Evolutionary conservation across 2,797 vertebrate genomes (phyloP).

Genomic region (Octomys mimax): DNA sequence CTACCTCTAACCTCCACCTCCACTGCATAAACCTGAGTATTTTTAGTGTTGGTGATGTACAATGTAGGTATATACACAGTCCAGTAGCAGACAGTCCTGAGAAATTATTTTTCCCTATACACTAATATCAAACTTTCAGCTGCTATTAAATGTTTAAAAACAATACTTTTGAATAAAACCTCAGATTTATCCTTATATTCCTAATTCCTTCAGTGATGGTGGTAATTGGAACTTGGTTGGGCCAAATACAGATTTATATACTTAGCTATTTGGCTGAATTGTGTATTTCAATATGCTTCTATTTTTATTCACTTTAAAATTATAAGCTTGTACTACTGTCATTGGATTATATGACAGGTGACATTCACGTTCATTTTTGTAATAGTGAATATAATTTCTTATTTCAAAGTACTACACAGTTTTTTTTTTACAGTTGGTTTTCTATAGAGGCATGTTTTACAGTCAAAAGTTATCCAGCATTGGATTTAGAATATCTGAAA

Average conservation of each 20-base stretch:
- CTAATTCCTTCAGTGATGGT: not conserved
- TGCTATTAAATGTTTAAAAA: not conserved
- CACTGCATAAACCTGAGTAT: not conserved
- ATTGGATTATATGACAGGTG: not conserved
- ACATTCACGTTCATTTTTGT: not conserved
- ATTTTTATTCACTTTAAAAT: constrained; percentile 1
- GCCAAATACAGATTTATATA: constrained; percentile 13
- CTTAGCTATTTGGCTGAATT: constrained; percentile 10
- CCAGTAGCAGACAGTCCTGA: not conserved
- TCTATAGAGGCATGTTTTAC: not conserved
- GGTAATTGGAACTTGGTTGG: not conserved
- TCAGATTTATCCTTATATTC: not conserved
- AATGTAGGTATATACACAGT: not conserved
- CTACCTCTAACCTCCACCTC: not conserved
- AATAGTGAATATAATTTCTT: not conserved
- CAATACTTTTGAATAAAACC: not conserved
- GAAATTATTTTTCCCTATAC: not conserved
- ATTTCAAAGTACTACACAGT: not conserved
- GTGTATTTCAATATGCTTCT: not conserved
- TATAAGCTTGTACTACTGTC: not conserved
- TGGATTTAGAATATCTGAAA: not conserved
- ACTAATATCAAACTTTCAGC: not conserved
- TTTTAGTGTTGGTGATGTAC: not conserved
- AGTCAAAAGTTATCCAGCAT: not conserved
- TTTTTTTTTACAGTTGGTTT: not conserved